Evolutionary conservation across 2,888 invertebrate species (phyloP).

Genomic region (Clepsis dumicolana): DNA sequence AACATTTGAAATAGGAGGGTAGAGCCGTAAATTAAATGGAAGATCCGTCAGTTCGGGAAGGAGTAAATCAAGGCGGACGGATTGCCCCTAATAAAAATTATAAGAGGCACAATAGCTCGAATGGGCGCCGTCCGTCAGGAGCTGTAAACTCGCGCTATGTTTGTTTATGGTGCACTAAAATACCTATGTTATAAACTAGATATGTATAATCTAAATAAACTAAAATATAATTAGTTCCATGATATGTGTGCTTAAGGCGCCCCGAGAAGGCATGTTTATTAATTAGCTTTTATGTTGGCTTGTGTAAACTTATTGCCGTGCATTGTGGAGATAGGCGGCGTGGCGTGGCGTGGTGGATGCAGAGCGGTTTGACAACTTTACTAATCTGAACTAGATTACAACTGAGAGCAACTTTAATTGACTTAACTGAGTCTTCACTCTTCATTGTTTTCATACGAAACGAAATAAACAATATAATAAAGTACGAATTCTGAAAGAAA

Average conservation of each 20-base stretch:
- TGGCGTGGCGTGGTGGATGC: constrained; percentile 31
- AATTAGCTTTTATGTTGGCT: constrained; percentile 61
- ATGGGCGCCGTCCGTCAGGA: constrained; percentile 82
- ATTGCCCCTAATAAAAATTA: constrained; percentile 87
- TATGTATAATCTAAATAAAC: constrained; percentile 85
- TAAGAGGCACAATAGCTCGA: constrained; percentile 84
- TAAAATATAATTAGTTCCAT: constrained; percentile 80
- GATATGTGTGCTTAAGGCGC: constrained; percentile 72
- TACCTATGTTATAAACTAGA: constrained; percentile 83
- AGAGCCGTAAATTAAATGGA: constrained; percentile 83
- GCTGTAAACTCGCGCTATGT: constrained; percentile 84
- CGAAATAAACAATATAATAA: constrained; percentile 53
- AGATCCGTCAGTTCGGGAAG: constrained; percentile 86
- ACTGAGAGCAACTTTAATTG: constrained; percentile 41
- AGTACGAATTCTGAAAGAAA: constrained; percentile 56
- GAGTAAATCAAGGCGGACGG: constrained; percentile 85
- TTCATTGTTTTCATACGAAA: constrained; percentile 46
- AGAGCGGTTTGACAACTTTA: constrained; percentile 44
- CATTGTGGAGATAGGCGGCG: constrained; percentile 41
- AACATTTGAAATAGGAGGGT: constrained; percentile 79
- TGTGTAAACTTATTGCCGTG: constrained; percentile 43
- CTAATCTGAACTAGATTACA: constrained; percentile 43
- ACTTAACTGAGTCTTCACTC: constrained; percentile 41
- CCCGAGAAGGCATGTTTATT: constrained; percentile 57
- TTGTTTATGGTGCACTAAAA: constrained; percentile 86